Percentiles rank a stretch among this genome's conserved stretches.
These are phyloP conservation scores for Caiman crocodilus DNA, from an alignment of 2,797 vertebrate genomes.

Conservation along the genomic window DNA sequence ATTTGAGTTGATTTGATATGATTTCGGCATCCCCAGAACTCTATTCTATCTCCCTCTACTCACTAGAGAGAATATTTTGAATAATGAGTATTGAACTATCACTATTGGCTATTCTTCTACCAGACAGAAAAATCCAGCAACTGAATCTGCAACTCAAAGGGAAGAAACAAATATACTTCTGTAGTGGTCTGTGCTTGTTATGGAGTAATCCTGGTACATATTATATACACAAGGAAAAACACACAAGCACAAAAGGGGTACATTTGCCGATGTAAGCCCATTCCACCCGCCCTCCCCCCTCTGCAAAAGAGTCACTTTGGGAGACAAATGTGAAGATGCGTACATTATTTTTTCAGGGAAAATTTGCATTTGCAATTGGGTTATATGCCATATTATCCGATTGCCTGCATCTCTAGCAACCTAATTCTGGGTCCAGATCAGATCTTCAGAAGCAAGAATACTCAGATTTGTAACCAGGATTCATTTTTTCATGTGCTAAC, in stretches of 20 bases:
- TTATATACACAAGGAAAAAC: neutral
- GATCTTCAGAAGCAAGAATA: neutral
- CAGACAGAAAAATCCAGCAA: neutral
- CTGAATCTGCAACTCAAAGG: neutral
- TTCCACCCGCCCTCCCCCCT: neutral
- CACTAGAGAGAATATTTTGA: neutral
- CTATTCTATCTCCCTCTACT: neutral
- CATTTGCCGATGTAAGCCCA: neutral
- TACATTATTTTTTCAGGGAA: neutral
- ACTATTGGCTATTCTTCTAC: neutral
- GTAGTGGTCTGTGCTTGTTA: neutral
- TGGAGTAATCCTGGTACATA: neutral
- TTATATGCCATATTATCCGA: neutral
- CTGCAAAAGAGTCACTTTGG: neutral
- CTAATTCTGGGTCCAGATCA: neutral
- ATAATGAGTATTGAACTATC: neutral
- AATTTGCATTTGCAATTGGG: neutral
- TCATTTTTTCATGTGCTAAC: no score
- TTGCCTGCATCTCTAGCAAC: neutral
- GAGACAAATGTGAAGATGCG: neutral
- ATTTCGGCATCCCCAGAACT: neutral
- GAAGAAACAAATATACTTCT: neutral
- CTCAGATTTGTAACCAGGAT: neutral
- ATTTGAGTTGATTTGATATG: neutral
- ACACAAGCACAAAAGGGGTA: neutral